Evolutionary conservation across 2,888 invertebrate genomes (phyloP).

Genomic region (Cosmopolites sordidus): DNA sequence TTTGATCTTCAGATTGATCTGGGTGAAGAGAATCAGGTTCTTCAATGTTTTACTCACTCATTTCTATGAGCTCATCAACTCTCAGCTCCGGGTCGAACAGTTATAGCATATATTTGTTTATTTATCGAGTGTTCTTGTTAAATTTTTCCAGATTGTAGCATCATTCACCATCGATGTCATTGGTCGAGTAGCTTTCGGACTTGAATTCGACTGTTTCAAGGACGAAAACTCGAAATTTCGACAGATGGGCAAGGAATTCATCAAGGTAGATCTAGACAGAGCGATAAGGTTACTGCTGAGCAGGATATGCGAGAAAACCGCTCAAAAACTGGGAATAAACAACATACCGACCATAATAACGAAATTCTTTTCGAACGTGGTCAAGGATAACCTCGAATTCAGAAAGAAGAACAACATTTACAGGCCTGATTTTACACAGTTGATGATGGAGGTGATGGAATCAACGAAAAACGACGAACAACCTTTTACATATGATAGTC

Average conservation of each 20-base stretch:
- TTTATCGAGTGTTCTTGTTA: no score
- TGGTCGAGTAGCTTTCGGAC: slow-evolving; percentile 54
- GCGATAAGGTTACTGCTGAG: background rate
- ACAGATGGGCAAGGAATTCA: slow-evolving; percentile 22
- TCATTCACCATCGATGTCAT: slow-evolving; percentile 29
- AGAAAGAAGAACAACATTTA: slow-evolving; percentile 32
- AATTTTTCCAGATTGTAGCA: slow-evolving; percentile 5
- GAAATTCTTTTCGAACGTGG: slow-evolving; percentile 36
- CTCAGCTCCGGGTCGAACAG: no score
- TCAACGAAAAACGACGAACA: slow-evolving; percentile 14
- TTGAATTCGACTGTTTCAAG: slow-evolving; percentile 54
- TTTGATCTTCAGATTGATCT: no score
- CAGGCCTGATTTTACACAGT: slow-evolving; percentile 33
- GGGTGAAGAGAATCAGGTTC: no score
- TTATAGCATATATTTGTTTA: no score
- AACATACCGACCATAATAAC: slow-evolving; percentile 29
- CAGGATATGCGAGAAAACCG: slow-evolving; percentile 1
- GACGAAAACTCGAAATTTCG: slow-evolving; percentile 50
- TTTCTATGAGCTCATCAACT: no score
- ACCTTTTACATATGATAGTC: slow-evolving; percentile 32
- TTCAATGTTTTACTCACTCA: no score
- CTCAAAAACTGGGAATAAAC: background rate
- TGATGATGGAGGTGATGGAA: slow-evolving; percentile 31
- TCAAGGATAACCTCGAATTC: slow-evolving; percentile 34
- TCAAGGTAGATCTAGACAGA: background rate